phyloP scores from a whole-genome alignment of 2,797 vertebrate species.

The Acanthopagrus latus region DNA sequence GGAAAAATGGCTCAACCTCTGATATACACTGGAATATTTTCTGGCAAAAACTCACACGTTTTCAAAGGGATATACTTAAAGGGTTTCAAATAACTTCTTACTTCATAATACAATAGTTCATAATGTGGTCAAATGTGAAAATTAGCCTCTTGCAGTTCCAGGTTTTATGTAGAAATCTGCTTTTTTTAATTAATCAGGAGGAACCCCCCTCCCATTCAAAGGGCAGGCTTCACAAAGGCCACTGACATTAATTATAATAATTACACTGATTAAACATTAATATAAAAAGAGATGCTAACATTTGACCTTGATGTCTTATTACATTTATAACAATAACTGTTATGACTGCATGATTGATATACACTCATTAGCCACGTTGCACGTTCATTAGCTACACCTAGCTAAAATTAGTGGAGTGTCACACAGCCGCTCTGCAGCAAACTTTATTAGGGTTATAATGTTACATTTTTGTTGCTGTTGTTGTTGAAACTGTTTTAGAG shows the following conservation, averaged over 20 bases:
- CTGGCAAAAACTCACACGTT: not conserved
- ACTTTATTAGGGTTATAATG: not conserved
- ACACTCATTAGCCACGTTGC: not conserved
- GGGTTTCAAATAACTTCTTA: not conserved
- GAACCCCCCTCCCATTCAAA: not conserved
- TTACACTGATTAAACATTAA: constrained; percentile 6
- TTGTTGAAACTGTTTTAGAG: not conserved
- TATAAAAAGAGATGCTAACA: constrained; percentile 7
- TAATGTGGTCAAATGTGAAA: not conserved
- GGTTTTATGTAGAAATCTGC: not conserved
- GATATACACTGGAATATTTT: not conserved
- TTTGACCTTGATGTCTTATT: constrained; percentile 20
- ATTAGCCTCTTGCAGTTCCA: not conserved
- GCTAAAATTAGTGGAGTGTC: not conserved
- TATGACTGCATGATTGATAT: constrained; percentile 11
- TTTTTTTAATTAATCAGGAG: too few species aligned
- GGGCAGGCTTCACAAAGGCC: not conserved
- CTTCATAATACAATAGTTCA: not conserved
- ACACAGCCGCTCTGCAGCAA: not conserved
- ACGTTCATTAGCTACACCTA: constrained; percentile 1
- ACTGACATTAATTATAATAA: not conserved
- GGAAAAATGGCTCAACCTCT: not conserved
- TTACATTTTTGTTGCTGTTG: not conserved
- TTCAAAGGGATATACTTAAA: not conserved
- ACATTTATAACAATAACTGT: constrained; percentile 28